Base-by-base conservation (phyloP, 1,140 invertebrate species). In the Dendroctonus ponderosae region DNA sequence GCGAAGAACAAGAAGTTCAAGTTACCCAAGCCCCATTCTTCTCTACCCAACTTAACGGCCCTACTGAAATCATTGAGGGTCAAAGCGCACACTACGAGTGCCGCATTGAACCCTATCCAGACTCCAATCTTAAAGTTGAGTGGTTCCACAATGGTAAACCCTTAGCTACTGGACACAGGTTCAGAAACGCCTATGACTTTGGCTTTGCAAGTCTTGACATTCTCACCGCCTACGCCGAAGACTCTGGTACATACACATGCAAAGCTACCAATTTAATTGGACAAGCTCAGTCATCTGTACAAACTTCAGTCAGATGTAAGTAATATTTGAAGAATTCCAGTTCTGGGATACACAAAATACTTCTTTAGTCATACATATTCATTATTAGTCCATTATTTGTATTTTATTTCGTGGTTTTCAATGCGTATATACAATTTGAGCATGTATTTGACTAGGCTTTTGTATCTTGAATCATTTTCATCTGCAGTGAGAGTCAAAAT, bases 31-130 rank as follows among this genome's bases (percentile, higher is more conserved):
- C 90, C 61, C 95, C 95, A 3, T 83, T 85, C 51, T 98, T 97
- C 74, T 88, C 91, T 0, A 92, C 91, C 12, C 87, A 93, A 79
- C 79, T 96, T 12, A 92, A 91, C 75, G 93, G 93, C 15, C 91
- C 91, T 11, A 87, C 85, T 37, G 87, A 85, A 66, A 79, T 96
- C 40, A 81, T 89, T 41, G 94, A 96, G 81, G 91, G 91, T 1
- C 91, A 94, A 81, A 94, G 90, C 75, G 91, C 92, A 58, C 94
- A 96, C 76, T 98, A 99, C 79, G 96, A 99, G 82, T 97, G 95
- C 74, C 87, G 93, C 52, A 92, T 99, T 72, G 92, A 97, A 72
- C 97, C 97, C 44, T 92, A 96, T 75, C 94, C 94, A 7, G 97
- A 99, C 82, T 87, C 94, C 2, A 91, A 90, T 58, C 88, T 99